These are phyloP conservation scores for Eunapius fragilis DNA, from an alignment of 37 sponge, comb jelly and placozoan genomes.

Conservation along the genomic window DNA sequence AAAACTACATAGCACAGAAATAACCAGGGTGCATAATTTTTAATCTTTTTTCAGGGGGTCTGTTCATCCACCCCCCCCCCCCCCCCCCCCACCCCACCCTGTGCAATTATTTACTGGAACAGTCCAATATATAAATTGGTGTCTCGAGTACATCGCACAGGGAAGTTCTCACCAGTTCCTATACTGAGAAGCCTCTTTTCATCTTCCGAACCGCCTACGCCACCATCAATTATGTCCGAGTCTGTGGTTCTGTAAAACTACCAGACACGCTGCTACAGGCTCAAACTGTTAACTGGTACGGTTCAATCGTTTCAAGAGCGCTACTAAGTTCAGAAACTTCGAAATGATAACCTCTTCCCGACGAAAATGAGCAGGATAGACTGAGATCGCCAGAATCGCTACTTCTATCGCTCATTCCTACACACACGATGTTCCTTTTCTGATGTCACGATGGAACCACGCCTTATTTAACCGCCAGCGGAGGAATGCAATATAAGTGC, in stretches of 20 bases:
- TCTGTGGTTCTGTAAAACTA: neutral
- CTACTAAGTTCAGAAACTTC: neutral
- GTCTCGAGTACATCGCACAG: neutral
- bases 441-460: too few relatives aligned
- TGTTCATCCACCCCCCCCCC: too few relatives aligned
- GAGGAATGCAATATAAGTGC: too few relatives aligned
- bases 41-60: too few relatives aligned
- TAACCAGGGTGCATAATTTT: too few relatives aligned
- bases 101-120: too few relatives aligned
- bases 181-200: conserved; percentile 8
- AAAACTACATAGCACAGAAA: too few relatives aligned
- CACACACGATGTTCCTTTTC: too few relatives aligned
- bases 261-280: neutral
- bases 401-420: too few relatives aligned
- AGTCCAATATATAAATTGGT: too few relatives aligned
- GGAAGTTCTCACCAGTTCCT: conserved; percentile 20
- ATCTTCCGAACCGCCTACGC: neutral
- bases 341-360: neutral
- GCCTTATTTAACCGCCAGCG: too few relatives aligned
- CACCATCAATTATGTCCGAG: neutral
- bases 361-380: neutral
- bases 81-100: too few relatives aligned
- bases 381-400: neutral
- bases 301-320: neutral
- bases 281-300: conserved; percentile 42